A percentile compares a stretch with the other conserved stretches of the same genome.
These are phyloP conservation scores for Alcis repandata DNA, from an alignment of 2,888 invertebrate genomes.

Conservation along the genomic window DNA sequence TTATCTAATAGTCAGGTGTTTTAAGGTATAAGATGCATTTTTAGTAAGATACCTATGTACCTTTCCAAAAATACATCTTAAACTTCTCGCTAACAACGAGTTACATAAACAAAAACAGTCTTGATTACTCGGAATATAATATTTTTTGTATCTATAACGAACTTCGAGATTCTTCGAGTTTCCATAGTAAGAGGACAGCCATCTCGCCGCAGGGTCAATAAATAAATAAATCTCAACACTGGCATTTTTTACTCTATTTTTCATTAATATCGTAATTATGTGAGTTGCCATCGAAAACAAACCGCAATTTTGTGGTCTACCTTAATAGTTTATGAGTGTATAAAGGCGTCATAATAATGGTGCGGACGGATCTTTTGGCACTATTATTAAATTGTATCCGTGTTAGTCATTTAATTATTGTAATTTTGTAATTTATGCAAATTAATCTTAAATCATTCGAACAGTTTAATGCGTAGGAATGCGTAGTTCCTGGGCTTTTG, in stretches of 20 bases:
- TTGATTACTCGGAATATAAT: no score
- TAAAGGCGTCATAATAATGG: slow-evolving; percentile 83
- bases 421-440: slow-evolving; percentile 48
- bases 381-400: slow-evolving; percentile 52
- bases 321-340: slow-evolving; percentile 80
- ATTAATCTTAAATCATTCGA: slow-evolving; percentile 38
- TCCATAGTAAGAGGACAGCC: slow-evolving; percentile 54
- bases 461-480: slow-evolving; percentile 22
- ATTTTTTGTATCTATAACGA: no score
- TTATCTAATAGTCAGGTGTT: no score
- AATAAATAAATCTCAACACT: slow-evolving; percentile 81
- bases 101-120: no score
- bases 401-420: slow-evolving; percentile 55
- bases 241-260: slow-evolving; percentile 76
- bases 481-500: slow-evolving; percentile 28
- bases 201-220: slow-evolving; percentile 71
- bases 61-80: no score
- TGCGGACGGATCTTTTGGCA: slow-evolving; percentile 56
- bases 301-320: slow-evolving; percentile 77
- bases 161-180: slow-evolving; percentile 47
- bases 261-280: slow-evolving; percentile 79
- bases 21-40: no score
- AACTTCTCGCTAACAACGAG: no score
- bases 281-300: slow-evolving; percentile 80
- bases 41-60: no score